Conservation (phyloP, 2,113 vertebrate genomes). For the Neogobius melanostomus region DNA sequence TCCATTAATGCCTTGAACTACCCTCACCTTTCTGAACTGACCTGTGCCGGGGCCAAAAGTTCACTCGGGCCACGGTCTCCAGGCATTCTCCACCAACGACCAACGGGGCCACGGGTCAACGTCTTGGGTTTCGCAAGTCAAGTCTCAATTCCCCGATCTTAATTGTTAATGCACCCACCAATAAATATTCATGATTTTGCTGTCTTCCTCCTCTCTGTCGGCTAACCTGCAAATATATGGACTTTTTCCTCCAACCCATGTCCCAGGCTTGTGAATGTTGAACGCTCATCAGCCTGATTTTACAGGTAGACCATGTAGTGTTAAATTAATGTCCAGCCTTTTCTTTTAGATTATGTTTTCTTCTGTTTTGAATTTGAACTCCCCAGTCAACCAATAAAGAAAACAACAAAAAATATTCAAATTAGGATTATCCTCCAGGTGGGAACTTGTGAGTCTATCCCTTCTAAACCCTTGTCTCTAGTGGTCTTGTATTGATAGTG, state of each 20-base stretch:
- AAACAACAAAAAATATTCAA: not conserved
- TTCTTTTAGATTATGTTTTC: not conserved
- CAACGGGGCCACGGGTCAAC: constrained; percentile 43
- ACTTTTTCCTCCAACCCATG: not conserved
- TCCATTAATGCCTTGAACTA: constrained; percentile 14
- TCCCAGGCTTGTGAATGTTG: not conserved
- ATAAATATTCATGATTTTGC: constrained; percentile 62
- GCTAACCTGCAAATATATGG: constrained; percentile 34
- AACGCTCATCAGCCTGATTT: not conserved
- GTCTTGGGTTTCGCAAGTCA: constrained; percentile 64
- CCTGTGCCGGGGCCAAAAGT: constrained; percentile 26
- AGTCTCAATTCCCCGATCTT: constrained; percentile 59
- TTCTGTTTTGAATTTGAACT: not conserved
- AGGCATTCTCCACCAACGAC: constrained; percentile 34
- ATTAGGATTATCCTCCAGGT: not conserved
- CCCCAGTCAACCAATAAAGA: no score
- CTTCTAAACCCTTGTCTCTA: no score
- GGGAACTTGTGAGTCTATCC: no score
- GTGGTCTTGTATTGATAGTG: no score
- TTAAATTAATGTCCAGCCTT: not conserved
- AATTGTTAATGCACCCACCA: constrained; percentile 60
- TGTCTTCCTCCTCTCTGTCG: constrained; percentile 27
- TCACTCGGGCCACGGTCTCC: constrained; percentile 19
- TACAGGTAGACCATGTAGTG: not conserved
- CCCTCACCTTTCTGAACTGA: constrained; percentile 25